phyloP scores from a whole-genome alignment of 92 coral and sea anemone genomes.

The Chrysogorgia sp. region DNA sequence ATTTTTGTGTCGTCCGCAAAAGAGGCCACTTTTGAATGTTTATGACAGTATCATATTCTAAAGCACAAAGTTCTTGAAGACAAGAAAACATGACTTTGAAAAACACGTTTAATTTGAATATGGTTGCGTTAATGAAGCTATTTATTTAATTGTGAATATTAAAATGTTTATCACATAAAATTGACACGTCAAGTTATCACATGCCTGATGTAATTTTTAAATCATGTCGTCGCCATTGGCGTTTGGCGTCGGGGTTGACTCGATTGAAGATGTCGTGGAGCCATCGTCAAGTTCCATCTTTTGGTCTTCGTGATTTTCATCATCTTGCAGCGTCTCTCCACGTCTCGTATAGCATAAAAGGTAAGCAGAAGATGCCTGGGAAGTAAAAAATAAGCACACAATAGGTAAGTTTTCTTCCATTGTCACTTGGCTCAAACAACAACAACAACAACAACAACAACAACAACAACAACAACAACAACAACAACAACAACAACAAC shows the following conservation, averaged over 20 bases:
- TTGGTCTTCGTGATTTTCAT: constrained; percentile 19
- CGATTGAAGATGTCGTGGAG: constrained; percentile 12
- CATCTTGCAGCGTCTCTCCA: constrained; percentile 3
- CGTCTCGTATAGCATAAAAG: constrained; percentile 38
- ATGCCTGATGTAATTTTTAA: background rate
- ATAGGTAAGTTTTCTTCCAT: background rate
- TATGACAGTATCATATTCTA: too few relatives aligned
- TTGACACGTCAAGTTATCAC: background rate
- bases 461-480: too few relatives aligned
- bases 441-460: too few relatives aligned
- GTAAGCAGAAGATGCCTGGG: constrained; percentile 35
- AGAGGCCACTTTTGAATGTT: too few relatives aligned
- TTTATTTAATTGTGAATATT: background rate
- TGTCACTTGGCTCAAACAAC: too few relatives aligned
- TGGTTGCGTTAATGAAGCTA: background rate
- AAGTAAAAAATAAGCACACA: background rate
- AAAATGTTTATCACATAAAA: background rate
- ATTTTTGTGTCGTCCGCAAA: too few relatives aligned
- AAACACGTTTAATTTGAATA: background rate
- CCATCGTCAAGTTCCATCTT: constrained; percentile 36
- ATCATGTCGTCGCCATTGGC: constrained; percentile 6
- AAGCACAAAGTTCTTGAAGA: too few relatives aligned
- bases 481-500: too few relatives aligned
- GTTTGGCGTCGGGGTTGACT: background rate
- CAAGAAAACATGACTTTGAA: too few relatives aligned